phyloP scores from a whole-genome alignment of 2,797 vertebrate species.

The Siniperca undulata region DNA sequence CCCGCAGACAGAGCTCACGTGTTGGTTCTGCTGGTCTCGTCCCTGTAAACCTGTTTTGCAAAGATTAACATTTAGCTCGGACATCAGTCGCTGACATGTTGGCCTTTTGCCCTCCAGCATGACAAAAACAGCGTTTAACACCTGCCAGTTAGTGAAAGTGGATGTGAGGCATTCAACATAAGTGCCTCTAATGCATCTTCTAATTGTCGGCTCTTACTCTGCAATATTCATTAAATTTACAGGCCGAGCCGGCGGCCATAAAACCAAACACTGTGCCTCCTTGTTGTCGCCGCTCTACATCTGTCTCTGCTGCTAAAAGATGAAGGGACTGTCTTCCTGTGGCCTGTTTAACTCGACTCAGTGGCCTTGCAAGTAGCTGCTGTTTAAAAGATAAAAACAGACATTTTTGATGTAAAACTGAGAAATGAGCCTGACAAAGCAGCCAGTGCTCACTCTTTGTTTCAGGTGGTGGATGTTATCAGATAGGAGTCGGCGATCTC shows the following conservation, averaged over 20 bases:
- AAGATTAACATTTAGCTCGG: not conserved
- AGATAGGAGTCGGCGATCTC: conserved; percentile 64
- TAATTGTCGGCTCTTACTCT: not conserved
- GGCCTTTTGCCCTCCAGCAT: not conserved
- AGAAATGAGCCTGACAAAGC: not conserved
- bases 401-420: not conserved
- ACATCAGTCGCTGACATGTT: not conserved
- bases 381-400: not conserved
- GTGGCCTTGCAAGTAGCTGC: conserved; percentile 43
- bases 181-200: conserved; percentile 12
- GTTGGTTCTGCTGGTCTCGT: not conserved
- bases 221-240: conserved; percentile 21
- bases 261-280: not conserved
- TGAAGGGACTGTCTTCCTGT: not conserved
- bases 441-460: conserved; percentile 18
- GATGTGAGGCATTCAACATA: not conserved
- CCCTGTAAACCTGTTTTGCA: conserved; percentile 9
- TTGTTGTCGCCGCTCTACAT: conserved; percentile 45
- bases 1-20: not conserved
- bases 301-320: conserved; percentile 33
- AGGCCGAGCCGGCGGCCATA: not conserved
- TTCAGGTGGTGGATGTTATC: conserved; percentile 49
- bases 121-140: not conserved
- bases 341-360: conserved; percentile 3
- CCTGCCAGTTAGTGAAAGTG: conserved; percentile 42